phyloP scores from a whole-genome alignment of 2,113 vertebrate genomes.

The Chloropsis hardwickii region DNA sequence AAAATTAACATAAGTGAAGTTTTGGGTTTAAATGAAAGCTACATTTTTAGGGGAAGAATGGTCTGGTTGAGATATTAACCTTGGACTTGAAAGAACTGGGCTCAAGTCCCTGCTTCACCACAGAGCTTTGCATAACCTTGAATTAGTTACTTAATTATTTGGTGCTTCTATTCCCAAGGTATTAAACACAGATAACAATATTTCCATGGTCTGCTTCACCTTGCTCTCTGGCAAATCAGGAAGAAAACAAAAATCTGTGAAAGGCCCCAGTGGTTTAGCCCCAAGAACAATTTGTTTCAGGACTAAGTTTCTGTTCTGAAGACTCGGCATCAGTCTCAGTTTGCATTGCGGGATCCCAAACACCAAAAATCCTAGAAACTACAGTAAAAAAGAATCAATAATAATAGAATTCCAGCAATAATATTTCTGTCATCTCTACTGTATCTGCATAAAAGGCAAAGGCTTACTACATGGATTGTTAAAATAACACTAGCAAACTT shows the following conservation, averaged over 20 bases:
- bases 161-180: not conserved
- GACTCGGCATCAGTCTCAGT: not conserved
- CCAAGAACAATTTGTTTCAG: not conserved
- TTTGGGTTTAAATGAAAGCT: not conserved
- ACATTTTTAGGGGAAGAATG: not conserved
- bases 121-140: not conserved
- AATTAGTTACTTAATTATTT: not conserved
- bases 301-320: not conserved
- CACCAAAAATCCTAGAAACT: not conserved
- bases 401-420: not conserved
- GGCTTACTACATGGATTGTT: not conserved
- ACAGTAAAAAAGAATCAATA: not conserved
- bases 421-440: not conserved
- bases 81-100: not conserved
- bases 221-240: not conserved
- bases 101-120: conserved; percentile 6
- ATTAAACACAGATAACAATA: not conserved
- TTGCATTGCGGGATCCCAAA: not conserved
- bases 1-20: not conserved
- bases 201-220: not conserved
- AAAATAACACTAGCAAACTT: not conserved
- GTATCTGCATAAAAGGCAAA: not conserved
- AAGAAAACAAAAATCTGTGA: not conserved
- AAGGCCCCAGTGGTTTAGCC: not conserved
- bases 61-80: not conserved